Percentiles rank a stretch among this genome's conserved stretches.
Conservation (phyloP, 2,888 invertebrate genomes). For the Gymnosoma rotundatum region DNA sequence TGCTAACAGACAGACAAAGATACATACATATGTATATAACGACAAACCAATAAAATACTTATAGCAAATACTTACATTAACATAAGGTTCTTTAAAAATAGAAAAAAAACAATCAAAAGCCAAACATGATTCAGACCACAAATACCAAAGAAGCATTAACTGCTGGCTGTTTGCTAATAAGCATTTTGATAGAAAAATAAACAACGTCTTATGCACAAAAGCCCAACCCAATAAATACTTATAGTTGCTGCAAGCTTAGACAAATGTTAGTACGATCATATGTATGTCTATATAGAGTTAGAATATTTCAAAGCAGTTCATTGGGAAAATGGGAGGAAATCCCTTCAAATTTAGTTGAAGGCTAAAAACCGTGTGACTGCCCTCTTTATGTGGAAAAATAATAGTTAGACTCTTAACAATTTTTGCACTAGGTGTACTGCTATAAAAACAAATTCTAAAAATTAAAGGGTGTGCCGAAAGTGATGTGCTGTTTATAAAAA, state of each 20-base stretch:
- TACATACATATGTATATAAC: not conserved
- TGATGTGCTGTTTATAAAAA: too few species aligned
- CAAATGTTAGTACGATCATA: constrained; percentile 5
- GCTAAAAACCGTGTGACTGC: too few species aligned
- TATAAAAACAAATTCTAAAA: too few species aligned
- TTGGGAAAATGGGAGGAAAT: constrained; percentile 4
- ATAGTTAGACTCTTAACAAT: too few species aligned
- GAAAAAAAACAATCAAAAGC: not conserved
- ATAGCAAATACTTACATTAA: constrained; percentile 30
- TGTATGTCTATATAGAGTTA: not conserved
- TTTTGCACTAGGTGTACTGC: too few species aligned
- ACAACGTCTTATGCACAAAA: not conserved
- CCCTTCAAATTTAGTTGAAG: too few species aligned
- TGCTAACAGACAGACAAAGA: constrained; percentile 16
- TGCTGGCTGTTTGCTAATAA: constrained; percentile 35
- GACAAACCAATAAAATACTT: constrained; percentile 9
- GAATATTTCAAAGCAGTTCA: constrained; percentile 22
- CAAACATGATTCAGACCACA: constrained; percentile 50
- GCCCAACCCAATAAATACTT: constrained; percentile 58
- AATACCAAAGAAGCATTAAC: constrained; percentile 3
- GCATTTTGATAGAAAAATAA: constrained; percentile 10
- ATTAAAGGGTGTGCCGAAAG: too few species aligned
- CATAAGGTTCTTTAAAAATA: constrained; percentile 9
- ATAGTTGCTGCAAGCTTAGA: constrained; percentile 24
- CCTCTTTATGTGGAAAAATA: too few species aligned